A percentile compares a stretch with the other conserved stretches of the same genome.
Evolutionary conservation across 2,797 vertebrate genomes (phyloP).

Genomic region (Sylvia borin): DNA sequence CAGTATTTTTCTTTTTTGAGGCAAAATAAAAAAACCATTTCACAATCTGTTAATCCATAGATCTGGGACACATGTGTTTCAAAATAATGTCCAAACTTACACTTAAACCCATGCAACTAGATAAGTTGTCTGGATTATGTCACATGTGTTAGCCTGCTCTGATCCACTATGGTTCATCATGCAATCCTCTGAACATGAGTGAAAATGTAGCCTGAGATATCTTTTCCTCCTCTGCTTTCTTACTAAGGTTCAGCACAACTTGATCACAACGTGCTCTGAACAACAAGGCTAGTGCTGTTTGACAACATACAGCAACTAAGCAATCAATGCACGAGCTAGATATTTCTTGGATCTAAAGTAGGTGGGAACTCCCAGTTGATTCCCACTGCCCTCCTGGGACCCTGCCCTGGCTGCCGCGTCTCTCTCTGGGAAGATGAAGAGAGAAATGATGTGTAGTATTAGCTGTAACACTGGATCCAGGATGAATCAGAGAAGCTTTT

Average conservation of each 20-base stretch:
- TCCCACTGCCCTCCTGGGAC: neutral
- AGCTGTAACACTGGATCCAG: neutral
- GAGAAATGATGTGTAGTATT: neutral
- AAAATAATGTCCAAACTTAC: neutral
- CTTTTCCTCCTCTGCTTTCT: neutral
- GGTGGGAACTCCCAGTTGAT: neutral
- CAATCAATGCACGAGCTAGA: accelerated
- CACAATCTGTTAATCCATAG: neutral
- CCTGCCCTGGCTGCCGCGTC: neutral
- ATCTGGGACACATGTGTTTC: neutral
- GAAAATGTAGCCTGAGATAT: neutral
- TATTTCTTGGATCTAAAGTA: neutral
- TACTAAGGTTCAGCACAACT: neutral
- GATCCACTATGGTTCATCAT: neutral
- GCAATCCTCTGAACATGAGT: neutral
- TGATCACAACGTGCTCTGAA: neutral
- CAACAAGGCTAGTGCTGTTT: neutral
- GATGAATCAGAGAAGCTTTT: neutral
- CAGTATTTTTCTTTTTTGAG: neutral
- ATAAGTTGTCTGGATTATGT: neutral
- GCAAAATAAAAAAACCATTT: neutral
- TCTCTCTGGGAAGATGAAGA: neutral
- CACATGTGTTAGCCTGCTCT: neutral
- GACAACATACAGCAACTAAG: neutral
- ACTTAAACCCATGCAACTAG: neutral